A percentile compares a stretch with the other conserved stretches of the same genome.
phyloP scores from a whole-genome alignment of 2,797 vertebrate species.

The Arnoldichthys spilopterus region DNA sequence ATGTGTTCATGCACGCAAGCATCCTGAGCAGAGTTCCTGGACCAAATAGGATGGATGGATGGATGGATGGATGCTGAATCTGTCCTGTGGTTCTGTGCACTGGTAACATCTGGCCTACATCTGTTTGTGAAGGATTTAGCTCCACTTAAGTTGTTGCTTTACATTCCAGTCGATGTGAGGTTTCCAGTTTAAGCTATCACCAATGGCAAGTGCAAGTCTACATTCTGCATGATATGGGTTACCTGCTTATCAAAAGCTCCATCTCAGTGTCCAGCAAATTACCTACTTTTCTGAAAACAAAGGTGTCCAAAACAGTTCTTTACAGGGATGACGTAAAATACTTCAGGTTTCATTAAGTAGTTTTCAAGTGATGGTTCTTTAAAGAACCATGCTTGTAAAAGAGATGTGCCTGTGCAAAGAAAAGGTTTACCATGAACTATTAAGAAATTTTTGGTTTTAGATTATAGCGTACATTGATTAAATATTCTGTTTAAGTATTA shows the following conservation, averaged over 20 bases:
- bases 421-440: too few relatives aligned
- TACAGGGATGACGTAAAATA: neutral
- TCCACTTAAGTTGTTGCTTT: conserved; percentile 76
- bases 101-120: conserved; percentile 79
- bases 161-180: conserved; percentile 63
- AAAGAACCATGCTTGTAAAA: too few relatives aligned
- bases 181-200: conserved; percentile 70
- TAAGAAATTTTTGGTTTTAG: neutral
- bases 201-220: conserved; percentile 64
- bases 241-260: neutral
- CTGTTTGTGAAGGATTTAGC: conserved; percentile 78
- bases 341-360: too few relatives aligned
- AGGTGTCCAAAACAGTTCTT: neutral
- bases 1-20: conserved; percentile 23
- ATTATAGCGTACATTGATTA: neutral
- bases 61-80: conserved; percentile 59
- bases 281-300: neutral
- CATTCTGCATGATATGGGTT: neutral
- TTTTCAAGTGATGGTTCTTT: too few relatives aligned
- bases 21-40: conserved; percentile 54
- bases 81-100: conserved; percentile 68
- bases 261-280: neutral
- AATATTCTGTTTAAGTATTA: neutral
- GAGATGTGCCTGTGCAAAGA: too few relatives aligned
- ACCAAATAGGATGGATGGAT: conserved; percentile 54